phyloP scores from a whole-genome alignment of 1,140 invertebrate genomes.

The Habropoda laboriosa region DNA sequence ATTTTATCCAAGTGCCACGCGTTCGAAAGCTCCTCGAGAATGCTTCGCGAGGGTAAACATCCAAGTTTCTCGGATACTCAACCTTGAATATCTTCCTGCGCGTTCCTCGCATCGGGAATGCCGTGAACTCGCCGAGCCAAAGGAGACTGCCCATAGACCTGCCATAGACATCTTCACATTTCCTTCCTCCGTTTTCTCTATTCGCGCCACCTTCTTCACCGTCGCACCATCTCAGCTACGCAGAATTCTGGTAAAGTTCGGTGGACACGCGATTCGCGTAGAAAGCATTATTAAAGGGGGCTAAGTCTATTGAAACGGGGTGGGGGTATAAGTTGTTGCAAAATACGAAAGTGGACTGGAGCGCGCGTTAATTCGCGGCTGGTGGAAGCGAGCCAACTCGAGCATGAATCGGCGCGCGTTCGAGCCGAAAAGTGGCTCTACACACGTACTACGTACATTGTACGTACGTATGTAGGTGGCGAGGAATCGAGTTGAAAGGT shows the following conservation, averaged over 20 bases:
- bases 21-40: conserved; percentile 12
- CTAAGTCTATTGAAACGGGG: too few relatives aligned
- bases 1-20: neutral
- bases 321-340: too few relatives aligned
- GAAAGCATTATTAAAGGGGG: too few relatives aligned
- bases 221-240: too few relatives aligned
- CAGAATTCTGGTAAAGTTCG: too few relatives aligned
- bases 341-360: too few relatives aligned
- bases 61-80: conserved; percentile 17
- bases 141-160: conserved; percentile 20
- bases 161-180: neutral
- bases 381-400: neutral
- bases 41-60: conserved; percentile 1
- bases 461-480: neutral
- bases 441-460: neutral
- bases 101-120: conserved; percentile 11
- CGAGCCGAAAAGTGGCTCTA: neutral
- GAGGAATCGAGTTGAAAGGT: conserved; percentile 13
- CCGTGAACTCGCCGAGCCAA: conserved; percentile 12
- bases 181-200: neutral
- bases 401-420: too few relatives aligned
- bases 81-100: conserved; percentile 30
- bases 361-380: too few relatives aligned
- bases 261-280: too few relatives aligned
- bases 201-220: too few relatives aligned